Evolutionary conservation across 23 tunicate species (phyloP).

Genomic region (Trididemnum clinides): DNA sequence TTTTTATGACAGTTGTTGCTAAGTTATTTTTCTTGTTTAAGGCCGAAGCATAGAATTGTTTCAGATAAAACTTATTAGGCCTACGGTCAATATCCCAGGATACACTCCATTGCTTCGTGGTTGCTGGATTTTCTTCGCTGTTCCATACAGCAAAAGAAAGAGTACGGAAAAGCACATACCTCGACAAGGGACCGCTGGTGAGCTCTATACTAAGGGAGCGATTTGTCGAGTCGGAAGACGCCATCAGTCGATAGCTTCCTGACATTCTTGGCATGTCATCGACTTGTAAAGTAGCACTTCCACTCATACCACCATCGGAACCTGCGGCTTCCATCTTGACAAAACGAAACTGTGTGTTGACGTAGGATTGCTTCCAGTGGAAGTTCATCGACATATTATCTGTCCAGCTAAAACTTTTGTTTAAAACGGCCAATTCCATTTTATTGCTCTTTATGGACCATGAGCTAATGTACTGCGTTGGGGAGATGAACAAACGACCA

Average conservation of each 20-base stretch:
- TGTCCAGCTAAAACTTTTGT: constrained; percentile 15
- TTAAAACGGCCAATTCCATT: constrained; percentile 42
- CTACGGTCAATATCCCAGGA: too few relatives aligned
- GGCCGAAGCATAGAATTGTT: too few relatives aligned
- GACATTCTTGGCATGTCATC: constrained; percentile 49
- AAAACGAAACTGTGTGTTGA: background rate
- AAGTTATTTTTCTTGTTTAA: too few relatives aligned
- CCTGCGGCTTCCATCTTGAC: background rate
- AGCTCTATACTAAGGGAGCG: background rate
- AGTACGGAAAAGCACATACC: constrained; percentile 14
- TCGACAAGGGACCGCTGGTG: constrained; percentile 26
- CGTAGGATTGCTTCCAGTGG: constrained; percentile 57
- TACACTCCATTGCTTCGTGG: too few relatives aligned
- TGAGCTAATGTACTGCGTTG: constrained; percentile 54
- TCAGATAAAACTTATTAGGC: too few relatives aligned
- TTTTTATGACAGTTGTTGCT: background rate
- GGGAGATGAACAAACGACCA: constrained; percentile 16
- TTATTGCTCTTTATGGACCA: constrained; percentile 50
- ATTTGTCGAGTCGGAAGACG: background rate
- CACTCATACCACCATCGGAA: background rate
- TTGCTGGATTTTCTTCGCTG: too few relatives aligned
- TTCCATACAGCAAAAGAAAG: constrained; percentile 19
- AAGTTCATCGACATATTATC: constrained; percentile 26
- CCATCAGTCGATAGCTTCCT: background rate
- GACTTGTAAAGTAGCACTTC: constrained; percentile 27